Conservation (phyloP, 2,888 invertebrate genomes). For the Chrysodeixis includens region DNA sequence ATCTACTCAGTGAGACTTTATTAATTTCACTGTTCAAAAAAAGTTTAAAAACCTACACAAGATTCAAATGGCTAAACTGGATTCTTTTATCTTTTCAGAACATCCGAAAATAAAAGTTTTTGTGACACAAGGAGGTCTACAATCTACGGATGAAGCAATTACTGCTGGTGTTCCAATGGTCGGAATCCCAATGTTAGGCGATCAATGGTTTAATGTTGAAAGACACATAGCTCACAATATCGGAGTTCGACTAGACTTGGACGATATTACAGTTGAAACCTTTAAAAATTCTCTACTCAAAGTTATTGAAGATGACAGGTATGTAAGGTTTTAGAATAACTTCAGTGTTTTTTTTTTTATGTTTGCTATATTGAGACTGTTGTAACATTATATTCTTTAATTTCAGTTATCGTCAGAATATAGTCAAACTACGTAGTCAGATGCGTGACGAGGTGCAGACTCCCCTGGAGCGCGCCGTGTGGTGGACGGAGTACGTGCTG, state of each 20-base stretch:
- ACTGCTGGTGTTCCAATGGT: slow-evolving; percentile 74
- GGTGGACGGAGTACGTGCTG: slow-evolving; percentile 84
- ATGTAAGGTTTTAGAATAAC: neutral
- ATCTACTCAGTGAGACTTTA: slow-evolving; percentile 67
- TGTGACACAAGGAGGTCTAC: slow-evolving; percentile 81
- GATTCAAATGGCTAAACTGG: too few species aligned
- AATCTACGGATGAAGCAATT: slow-evolving; percentile 81
- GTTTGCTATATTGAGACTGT: too few species aligned
- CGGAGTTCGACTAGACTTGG: slow-evolving; percentile 67
- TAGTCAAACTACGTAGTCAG: slow-evolving; percentile 26
- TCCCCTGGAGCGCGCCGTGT: slow-evolving; percentile 73
- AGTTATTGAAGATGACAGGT: slow-evolving; percentile 61
- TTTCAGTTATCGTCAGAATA: slow-evolving; percentile 20
- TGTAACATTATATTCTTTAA: neutral
- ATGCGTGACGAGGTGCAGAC: slow-evolving; percentile 46
- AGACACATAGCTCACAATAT: slow-evolving; percentile 65
- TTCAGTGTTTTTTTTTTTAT: too few species aligned
- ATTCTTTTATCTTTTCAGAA: slow-evolving; percentile 51
- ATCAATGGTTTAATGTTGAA: slow-evolving; percentile 76
- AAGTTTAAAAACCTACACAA: neutral
- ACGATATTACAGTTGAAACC: slow-evolving; percentile 59
- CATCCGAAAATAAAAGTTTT: slow-evolving; percentile 82
- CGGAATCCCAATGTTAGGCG: slow-evolving; percentile 78
- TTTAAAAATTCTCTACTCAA: slow-evolving; percentile 60
- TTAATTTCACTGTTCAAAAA: neutral